phyloP scores from a whole-genome alignment of 2,888 invertebrate species.

The Sinotaia quadrata region DNA sequence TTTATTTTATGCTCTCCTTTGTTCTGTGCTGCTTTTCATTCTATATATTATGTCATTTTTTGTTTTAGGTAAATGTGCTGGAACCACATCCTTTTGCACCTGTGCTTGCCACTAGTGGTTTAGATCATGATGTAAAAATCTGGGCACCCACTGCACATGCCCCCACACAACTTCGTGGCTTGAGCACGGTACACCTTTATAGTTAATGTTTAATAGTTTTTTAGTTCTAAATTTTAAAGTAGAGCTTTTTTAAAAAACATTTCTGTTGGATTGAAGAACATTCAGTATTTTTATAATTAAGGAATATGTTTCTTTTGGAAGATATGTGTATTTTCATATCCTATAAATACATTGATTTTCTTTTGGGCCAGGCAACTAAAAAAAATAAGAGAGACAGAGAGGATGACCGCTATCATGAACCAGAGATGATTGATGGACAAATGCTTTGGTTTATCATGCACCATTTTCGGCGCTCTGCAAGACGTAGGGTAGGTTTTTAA shows the following conservation, averaged over 20 bases:
- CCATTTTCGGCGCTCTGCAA: constrained; percentile 72
- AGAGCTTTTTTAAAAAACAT: no score
- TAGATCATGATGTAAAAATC: constrained; percentile 93
- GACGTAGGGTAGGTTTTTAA: constrained; percentile 58
- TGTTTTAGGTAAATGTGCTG: constrained; percentile 86
- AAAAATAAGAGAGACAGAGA: constrained; percentile 72
- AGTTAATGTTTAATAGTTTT: no score
- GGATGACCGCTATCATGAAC: constrained; percentile 70
- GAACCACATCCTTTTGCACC: constrained; percentile 92
- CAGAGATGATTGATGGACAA: constrained; percentile 74
- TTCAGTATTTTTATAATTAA: no score
- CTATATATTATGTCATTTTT: no score
- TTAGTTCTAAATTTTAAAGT: no score
- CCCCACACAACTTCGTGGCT: constrained; percentile 1
- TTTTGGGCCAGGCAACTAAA: constrained; percentile 68
- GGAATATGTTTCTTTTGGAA: no score
- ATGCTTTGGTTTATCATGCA: constrained; percentile 76
- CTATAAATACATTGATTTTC: no score
- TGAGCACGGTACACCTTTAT: background rate
- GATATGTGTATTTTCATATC: no score
- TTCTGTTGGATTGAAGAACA: no score
- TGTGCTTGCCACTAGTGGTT: constrained; percentile 89
- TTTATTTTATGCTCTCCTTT: no score
- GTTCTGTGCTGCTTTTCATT: no score
- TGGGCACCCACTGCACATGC: constrained; percentile 82